Base-by-base conservation (phyloP, 2,888 invertebrate species). In the Andrena camellia region DNA sequence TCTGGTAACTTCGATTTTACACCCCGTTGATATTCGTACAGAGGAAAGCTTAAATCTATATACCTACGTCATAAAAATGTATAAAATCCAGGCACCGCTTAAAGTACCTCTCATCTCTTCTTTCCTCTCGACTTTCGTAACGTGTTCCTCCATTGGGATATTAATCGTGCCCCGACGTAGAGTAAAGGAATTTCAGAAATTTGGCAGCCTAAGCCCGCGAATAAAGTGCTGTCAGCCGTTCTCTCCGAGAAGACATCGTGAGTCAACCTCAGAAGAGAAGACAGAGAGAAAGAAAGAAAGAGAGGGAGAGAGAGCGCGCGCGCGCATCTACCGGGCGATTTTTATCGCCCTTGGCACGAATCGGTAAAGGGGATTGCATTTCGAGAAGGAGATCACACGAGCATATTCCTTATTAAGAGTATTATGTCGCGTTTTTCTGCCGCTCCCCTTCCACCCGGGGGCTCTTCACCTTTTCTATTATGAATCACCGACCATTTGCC, bases 271-370 rank as follows among this genome's bases (percentile, higher is more conserved):
- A 20, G 54, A 48, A 54, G 13, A 29, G 29, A 26, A 23, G 35
- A 60, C 26, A 6, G 35, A 59, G 59, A 59, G 42, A 59, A 17
- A 6, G 35, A 59, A 42, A 59, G 42, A 59, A 17, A 67, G 26
- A 70, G 70, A 71, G n/a, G 8, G 57, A 33, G 23, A 26, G 8
- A 23, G 52, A 26, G 60, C 57, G 76, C 73, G 78, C 80, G 81
- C 79, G 68, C 76, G 69, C 68, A 48, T 60, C 66, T 72, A 66
- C 75, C 60, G 75, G 72, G 48, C 73, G 78, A 84, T 88, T 88
- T 86, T 88, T 87, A 80, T 86, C 82, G 88, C 88, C 88, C 88
- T 88, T 88, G 88, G 83, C 88, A 88, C 86, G 52, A 74, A 87
- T 88, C 77, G 33, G 57, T 71, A 75, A 75, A 78, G 80, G 77